Evolutionary conservation across 2,113 vertebrate species (phyloP).

Genomic region (Vireo altiloquus): DNA sequence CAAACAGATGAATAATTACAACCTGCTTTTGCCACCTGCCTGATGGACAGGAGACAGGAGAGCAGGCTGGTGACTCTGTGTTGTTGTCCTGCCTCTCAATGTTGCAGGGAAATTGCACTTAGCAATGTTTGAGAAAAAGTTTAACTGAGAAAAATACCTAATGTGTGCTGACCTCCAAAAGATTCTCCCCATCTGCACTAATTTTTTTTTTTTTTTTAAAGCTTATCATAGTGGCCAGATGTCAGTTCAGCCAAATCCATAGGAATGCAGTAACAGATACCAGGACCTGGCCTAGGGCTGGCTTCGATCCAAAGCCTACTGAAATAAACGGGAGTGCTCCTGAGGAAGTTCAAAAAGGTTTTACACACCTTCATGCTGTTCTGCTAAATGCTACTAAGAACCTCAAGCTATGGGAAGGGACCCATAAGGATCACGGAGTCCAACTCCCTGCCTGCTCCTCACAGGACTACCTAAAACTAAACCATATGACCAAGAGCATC

Average conservation of each 20-base stretch:
- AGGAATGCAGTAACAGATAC: constrained; percentile 42
- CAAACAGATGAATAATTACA: background rate
- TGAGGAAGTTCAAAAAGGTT: background rate
- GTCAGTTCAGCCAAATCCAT: constrained; percentile 29
- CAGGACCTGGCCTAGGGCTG: background rate
- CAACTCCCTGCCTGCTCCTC: background rate
- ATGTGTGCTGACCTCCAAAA: background rate
- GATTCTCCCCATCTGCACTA: background rate
- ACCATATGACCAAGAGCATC: background rate
- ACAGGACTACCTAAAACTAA: background rate
- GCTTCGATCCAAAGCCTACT: background rate
- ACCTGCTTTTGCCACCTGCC: background rate
- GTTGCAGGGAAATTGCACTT: background rate
- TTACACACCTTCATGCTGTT: background rate
- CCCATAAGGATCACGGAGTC: background rate
- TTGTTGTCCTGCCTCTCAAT: background rate
- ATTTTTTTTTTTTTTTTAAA: background rate
- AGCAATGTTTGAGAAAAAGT: background rate
- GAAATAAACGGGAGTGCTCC: background rate
- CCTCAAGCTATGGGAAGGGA: background rate
- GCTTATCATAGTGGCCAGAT: constrained; percentile 17
- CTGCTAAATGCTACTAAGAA: background rate
- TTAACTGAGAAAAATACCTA: background rate
- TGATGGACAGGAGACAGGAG: background rate
- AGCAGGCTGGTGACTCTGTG: background rate